phyloP scores from a whole-genome alignment of 2,888 invertebrate species.

The Lasioglossum zephyrum region DNA sequence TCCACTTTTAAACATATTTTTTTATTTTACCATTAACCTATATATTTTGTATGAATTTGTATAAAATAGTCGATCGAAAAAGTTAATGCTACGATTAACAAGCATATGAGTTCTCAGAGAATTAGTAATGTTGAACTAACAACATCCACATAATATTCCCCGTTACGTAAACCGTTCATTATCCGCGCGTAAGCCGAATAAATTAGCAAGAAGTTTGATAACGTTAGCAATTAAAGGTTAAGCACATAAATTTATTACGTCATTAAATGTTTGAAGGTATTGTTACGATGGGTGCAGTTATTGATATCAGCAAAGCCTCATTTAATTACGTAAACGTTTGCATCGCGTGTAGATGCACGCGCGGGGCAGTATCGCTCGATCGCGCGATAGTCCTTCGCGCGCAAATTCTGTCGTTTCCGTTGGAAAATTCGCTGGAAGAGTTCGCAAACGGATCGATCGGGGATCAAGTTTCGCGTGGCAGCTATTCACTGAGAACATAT shows the following conservation, averaged over 20 bases:
- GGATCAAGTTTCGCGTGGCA: not conserved
- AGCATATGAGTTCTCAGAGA: not conserved
- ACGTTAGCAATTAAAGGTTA: slow-evolving; percentile 17
- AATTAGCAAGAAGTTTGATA: slow-evolving; percentile 11
- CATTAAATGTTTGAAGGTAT: not conserved
- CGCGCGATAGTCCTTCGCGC: not conserved
- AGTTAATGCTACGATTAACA: not conserved
- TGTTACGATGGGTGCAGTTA: not conserved
- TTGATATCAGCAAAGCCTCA: not conserved
- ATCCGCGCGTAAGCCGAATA: not conserved
- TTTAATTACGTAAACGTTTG: not conserved
- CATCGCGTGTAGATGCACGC: not conserved
- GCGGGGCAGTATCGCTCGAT: not conserved
- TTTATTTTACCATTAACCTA: too few species aligned
- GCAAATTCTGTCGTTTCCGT: not conserved
- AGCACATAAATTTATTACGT: slow-evolving; percentile 1
- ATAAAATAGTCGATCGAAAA: not conserved
- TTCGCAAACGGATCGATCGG: not conserved
- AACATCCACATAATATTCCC: not conserved
- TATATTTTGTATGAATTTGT: not conserved
- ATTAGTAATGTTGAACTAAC: not conserved
- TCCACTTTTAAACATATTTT: too few species aligned
- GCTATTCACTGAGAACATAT: not conserved
- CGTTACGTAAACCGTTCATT: not conserved
- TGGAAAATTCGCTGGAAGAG: not conserved